Percentiles rank a stretch among this genome's conserved stretches.
phyloP scores from a whole-genome alignment of 2,888 invertebrate species.

The Bugulina stolonifera region DNA sequence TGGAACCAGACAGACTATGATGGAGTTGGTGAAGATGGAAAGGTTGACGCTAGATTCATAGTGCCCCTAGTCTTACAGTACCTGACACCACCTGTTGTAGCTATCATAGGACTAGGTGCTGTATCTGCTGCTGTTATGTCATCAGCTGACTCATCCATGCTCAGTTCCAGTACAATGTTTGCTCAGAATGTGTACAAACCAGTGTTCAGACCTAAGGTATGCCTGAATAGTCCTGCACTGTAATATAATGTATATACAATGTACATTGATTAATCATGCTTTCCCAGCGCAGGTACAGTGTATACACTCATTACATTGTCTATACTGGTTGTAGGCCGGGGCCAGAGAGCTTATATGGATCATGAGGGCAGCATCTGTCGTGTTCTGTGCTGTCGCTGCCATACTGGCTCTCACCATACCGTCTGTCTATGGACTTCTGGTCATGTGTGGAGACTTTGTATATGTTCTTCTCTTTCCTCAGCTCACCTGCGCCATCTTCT shows the following conservation, averaged over 20 bases:
- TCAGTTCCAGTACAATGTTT: constrained; percentile 34
- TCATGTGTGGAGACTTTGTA: constrained; percentile 35
- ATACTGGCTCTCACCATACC: constrained; percentile 33
- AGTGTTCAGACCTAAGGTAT: constrained; percentile 32
- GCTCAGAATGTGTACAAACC: constrained; percentile 36
- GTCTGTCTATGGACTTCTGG: constrained; percentile 35
- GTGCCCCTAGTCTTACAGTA: constrained; percentile 36
- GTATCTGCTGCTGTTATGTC: constrained; percentile 39
- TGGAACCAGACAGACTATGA: constrained; percentile 32
- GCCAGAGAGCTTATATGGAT: constrained; percentile 35
- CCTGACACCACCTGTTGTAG: constrained; percentile 34
- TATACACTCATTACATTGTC: too few relatives aligned
- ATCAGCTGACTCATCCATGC: constrained; percentile 35
- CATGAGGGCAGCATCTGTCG: constrained; percentile 33
- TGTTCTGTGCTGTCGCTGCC: constrained; percentile 32
- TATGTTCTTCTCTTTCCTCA: constrained; percentile 37
- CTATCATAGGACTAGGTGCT: constrained; percentile 35
- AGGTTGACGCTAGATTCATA: constrained; percentile 30
- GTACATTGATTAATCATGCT: too few relatives aligned
- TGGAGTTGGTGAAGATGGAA: constrained; percentile 31
- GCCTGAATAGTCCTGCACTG: too few relatives aligned
- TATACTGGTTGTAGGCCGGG: constrained; percentile 32
- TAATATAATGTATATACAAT: background rate
- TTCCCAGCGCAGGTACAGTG: too few relatives aligned
- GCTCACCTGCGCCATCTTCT: constrained; percentile 34